Conservation (phyloP, 2,797 vertebrate species). For the Poeciliopsis paucimaculata region DNA sequence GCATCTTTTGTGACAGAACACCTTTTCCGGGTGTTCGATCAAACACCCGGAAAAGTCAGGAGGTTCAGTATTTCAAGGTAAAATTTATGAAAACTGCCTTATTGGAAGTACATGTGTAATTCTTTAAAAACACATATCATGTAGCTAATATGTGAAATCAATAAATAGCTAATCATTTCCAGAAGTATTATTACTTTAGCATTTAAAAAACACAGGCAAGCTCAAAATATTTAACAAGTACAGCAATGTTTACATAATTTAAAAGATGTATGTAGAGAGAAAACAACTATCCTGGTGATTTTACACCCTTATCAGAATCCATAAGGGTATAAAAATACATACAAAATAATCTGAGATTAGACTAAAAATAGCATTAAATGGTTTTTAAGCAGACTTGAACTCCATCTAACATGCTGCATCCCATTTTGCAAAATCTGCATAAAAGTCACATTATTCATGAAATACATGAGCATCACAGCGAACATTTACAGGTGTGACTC, state of each 20-base stretch:
- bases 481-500: background rate
- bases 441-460: background rate
- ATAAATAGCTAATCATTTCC: background rate
- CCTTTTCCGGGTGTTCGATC: background rate
- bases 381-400: too few species aligned
- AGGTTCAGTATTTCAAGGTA: background rate
- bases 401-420: background rate
- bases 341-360: background rate
- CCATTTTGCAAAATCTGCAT: background rate
- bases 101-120: background rate
- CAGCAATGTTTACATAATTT: slow-evolving; percentile 7
- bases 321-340: background rate
- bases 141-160: background rate
- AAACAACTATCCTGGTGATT: too few species aligned
- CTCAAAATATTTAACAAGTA: slow-evolving; percentile 30
- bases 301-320: background rate
- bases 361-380: too few species aligned
- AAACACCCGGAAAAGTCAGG: background rate
- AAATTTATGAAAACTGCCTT: background rate
- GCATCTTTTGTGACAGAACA: background rate
- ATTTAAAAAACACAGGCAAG: background rate
- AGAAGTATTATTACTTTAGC: background rate
- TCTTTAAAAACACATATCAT: background rate
- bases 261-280: background rate
- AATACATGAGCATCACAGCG: background rate